Evolutionary conservation across 53 echinoderm and acorn worm species (phyloP), one percentile per base, ranked within the genome.

Genomic region (Actinopyga echinites): DNA sequence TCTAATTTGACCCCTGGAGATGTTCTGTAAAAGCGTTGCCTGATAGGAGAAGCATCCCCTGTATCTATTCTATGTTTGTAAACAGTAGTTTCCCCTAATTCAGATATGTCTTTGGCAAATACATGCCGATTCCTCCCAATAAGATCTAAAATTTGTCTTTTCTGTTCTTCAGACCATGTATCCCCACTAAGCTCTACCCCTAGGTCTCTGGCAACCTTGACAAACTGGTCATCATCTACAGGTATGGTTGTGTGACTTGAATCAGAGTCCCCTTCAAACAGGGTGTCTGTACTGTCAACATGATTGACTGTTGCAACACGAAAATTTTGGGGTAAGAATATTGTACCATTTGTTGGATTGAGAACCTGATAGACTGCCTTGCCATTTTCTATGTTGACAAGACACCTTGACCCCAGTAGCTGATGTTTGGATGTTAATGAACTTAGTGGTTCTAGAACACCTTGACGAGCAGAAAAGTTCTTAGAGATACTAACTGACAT

Each of bases 1-100:
- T 90, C 82, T 40, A 55, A 21, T 37, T 82, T 89, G 71, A 35
- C n/a, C 5, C 20, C 82, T 30, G 90, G 89, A 5, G 89, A 83
- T 22, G 79, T 88, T 7, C 84, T 60, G 55, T 88, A 88, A 57
- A 84, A 88, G 22, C 69, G 55, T 65, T 83, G 89, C 21, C 55
- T 69, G 30, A 83, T 15, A 0, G 89, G 84, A 52, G 62, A 17
- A 35, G 84, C 84, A 43, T 89, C 57, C 15, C 89, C 78, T 54
- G 84, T 89, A 25, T 89, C 89, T 6, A 83, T 84, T 12, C 20
- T 21, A 42, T 83, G 68, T 20, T 30, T 21, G 35, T 77, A 74
- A 19, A 84, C 29, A 42, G 79, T 25, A 0, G 84, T 79, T 37
- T 83, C 34, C 33, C 84, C 84, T 40, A 89, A 40, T 24, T 89